These are phyloP conservation scores for Nannospalax galili DNA, from an alignment of 2,113 vertebrate species.

Conservation along the genomic window DNA sequence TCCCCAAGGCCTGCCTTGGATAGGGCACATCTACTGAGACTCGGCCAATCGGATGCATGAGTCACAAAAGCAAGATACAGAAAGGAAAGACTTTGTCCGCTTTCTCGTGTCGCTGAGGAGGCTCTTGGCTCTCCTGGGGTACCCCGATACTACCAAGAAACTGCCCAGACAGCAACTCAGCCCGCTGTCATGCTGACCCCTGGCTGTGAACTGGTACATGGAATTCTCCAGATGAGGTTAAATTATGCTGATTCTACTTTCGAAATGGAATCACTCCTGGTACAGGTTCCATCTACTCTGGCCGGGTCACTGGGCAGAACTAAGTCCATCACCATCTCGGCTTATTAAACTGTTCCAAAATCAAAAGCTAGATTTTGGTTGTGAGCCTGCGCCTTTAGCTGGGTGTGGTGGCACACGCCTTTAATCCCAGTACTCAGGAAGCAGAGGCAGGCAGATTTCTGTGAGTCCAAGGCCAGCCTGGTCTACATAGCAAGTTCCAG, in stretches of 20 bases:
- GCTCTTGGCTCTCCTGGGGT: background rate
- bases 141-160: background rate
- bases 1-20: conserved; percentile 53
- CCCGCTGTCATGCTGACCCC: background rate
- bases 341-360: background rate
- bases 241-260: conserved; percentile 75
- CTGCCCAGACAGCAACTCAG: background rate
- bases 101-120: conserved; percentile 10
- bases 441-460: no score
- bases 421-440: no score
- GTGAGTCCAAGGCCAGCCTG: no score
- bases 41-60: background rate
- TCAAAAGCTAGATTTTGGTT: conserved; percentile 17
- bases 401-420: no score
- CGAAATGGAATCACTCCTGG: conserved; percentile 29
- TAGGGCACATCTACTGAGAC: background rate
- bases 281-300: background rate
- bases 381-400: no score
- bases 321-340: background rate
- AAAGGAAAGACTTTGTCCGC: background rate
- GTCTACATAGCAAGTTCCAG: no score
- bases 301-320: background rate
- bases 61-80: background rate
- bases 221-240: conserved; percentile 69
- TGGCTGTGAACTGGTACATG: conserved; percentile 45